Base-by-base conservation (phyloP, 2,797 vertebrate species). In the Melanotaenia trifasciata region DNA sequence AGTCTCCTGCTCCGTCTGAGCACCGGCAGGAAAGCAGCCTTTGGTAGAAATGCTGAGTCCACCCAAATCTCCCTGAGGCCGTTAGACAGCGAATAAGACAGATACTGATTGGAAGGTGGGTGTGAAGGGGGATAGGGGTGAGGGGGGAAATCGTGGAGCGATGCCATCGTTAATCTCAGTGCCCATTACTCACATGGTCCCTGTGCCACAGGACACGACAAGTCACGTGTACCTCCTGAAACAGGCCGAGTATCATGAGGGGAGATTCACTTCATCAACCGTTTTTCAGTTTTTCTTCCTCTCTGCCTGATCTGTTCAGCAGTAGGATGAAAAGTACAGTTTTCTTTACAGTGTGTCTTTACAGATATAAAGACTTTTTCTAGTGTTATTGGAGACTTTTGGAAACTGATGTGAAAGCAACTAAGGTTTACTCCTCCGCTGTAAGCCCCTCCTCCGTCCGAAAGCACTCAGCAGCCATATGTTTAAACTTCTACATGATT, bases 151-250 rank as follows among this genome's bases (percentile, higher is more conserved):
- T 84, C 78, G 69, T 81, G 80, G 32, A 86, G 83, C 76, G 59
- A 62, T 85, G 89, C 79, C 84, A 81, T 71, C 76, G 74, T 88
- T 87, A 91, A 88, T 91, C 86, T 81, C 58, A 7, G 38, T 65
- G 63, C 35, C 81, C 79, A 90, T 92, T 90, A 90, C 76, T 90
- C 90, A 85, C 73, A 58, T 45, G 4, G 57, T 68, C 62, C 53
- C 64, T 47, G 68, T 70, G 72, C 82, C 58, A 83, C 81, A 38
- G 80, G 80, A 92, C 76, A 63, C 5, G 1, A 22, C 35, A 28
- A 72, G 68, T 85, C 72, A 58, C 64, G 71, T 74, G 67, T 38
- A 60, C 33, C 66, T 70, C 76, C 64, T 58, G 36, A 76, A 82
- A 60, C 70, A 67, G 50, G 56, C 79, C 22, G 60, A 1, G 4